These are phyloP conservation scores for Phylloscopus trochiloides DNA, from an alignment of 2,113 vertebrate species.

Conservation along the genomic window DNA sequence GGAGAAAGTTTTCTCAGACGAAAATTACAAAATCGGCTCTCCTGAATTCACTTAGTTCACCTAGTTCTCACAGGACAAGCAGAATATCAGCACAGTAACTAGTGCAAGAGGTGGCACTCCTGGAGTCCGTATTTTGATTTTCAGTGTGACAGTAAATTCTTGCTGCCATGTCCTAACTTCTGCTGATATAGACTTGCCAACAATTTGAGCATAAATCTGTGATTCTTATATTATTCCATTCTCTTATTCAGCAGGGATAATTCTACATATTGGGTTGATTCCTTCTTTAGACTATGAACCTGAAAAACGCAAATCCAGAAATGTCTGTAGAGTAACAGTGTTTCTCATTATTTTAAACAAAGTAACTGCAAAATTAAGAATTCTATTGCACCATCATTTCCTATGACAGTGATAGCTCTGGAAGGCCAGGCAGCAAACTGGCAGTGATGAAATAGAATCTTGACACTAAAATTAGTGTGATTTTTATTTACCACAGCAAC, in stretches of 20 bases:
- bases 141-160: neutral
- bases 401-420: fast-evolving
- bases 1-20: neutral
- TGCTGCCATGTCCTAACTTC: neutral
- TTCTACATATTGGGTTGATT: neutral
- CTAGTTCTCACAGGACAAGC: neutral
- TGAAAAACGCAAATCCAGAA: neutral
- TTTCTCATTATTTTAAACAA: neutral
- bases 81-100: neutral
- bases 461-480: neutral
- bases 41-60: neutral
- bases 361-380: neutral
- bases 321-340: neutral
- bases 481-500: neutral
- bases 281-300: neutral
- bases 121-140: neutral
- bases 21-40: neutral
- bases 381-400: neutral
- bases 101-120: neutral
- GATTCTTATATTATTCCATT: neutral
- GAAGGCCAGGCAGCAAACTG: neutral
- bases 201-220: neutral
- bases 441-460: neutral
- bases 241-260: neutral
- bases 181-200: neutral